Conservation (phyloP, 2,113 vertebrate species). For the Sciurus niger region DNA sequence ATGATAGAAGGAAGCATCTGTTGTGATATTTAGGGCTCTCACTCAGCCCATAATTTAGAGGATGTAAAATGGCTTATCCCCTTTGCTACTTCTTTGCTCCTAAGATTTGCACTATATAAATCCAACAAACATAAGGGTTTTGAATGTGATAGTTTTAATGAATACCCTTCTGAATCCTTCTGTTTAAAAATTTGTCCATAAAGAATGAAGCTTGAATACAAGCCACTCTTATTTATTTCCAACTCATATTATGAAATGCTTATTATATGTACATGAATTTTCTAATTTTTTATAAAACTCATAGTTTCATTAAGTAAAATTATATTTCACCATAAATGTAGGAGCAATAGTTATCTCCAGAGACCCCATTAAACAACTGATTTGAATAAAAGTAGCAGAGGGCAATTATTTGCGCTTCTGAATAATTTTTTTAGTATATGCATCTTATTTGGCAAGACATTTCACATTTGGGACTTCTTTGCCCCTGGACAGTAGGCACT, state of each 20-base stretch:
- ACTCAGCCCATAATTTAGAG: neutral
- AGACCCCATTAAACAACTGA: constrained; percentile 39
- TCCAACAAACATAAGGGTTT: neutral
- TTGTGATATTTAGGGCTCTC: neutral
- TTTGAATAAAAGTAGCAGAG: constrained; percentile 44
- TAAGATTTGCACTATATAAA: neutral
- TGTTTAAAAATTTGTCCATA: constrained; percentile 7
- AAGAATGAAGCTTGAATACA: neutral
- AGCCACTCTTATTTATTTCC: constrained; percentile 12
- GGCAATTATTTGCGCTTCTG: constrained; percentile 48
- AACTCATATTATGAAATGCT: neutral
- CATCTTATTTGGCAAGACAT: constrained; percentile 35
- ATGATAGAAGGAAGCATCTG: neutral
- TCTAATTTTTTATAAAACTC: constrained; percentile 46
- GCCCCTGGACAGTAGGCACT: neutral
- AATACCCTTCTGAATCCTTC: neutral
- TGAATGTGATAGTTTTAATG: constrained; percentile 8
- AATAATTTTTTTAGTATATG: constrained; percentile 57
- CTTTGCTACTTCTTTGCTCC: constrained; percentile 1
- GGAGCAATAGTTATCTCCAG: neutral
- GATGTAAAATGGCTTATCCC: neutral
- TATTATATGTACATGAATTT: neutral
- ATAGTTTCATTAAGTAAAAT: constrained; percentile 38
- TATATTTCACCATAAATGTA: neutral
- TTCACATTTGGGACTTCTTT: constrained; percentile 53